These are phyloP conservation scores for Vespertilio murinus DNA, from an alignment of 2,797 vertebrate species.

Conservation along the genomic window DNA sequence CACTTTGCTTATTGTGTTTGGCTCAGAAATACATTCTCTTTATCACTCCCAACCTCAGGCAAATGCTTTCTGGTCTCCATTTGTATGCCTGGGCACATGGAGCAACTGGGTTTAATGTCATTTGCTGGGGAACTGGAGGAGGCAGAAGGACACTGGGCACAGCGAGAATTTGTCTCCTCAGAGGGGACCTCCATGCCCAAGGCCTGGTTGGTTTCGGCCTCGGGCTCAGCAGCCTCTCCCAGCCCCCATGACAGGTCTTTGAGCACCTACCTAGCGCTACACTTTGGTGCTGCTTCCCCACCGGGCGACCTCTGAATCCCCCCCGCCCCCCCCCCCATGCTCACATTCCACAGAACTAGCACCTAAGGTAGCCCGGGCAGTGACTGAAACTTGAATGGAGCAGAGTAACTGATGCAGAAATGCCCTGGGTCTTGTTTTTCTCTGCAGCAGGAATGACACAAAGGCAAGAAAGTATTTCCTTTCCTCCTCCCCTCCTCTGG, in stretches of 20 bases:
- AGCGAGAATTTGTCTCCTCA: not conserved
- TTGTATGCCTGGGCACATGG: conserved; percentile 79
- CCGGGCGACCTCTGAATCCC: not conserved
- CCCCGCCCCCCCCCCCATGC: too few relatives aligned
- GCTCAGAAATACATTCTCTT: conserved; percentile 74
- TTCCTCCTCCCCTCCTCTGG: not conserved
- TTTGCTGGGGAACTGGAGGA: conserved; percentile 76
- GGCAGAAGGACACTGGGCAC: conserved; percentile 53
- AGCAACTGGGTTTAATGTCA: conserved; percentile 83
- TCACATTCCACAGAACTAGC: conserved; percentile 40
- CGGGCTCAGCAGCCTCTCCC: not conserved
- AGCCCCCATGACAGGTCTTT: not conserved
- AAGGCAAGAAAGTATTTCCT: conserved; percentile 44
- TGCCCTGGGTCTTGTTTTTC: conserved; percentile 59
- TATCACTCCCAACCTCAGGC: conserved; percentile 59
- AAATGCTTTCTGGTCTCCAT: conserved; percentile 79
- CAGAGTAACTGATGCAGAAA: conserved; percentile 67
- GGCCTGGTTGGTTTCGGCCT: not conserved
- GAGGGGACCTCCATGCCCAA: not conserved
- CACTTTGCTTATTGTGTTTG: conserved; percentile 79
- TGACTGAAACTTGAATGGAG: conserved; percentile 53
- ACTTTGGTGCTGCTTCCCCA: not conserved
- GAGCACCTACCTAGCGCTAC: not conserved
- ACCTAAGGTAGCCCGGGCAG: too few relatives aligned
- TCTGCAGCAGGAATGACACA: conserved; percentile 20